Conservation (phyloP, 2,113 vertebrate species). For the Dicentrarchus labrax region DNA sequence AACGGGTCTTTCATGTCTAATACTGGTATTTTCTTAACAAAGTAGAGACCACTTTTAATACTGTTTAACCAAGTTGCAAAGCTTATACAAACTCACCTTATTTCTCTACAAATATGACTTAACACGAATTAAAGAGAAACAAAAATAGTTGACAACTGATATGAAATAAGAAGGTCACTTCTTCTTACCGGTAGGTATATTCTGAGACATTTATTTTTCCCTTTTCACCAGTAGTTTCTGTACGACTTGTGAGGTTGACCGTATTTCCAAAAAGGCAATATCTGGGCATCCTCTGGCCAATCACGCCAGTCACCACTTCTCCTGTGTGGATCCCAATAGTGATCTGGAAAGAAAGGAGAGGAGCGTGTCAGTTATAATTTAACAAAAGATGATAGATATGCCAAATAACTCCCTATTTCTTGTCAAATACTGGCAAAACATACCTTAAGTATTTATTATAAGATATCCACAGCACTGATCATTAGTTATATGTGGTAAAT, state of each 20-base stretch:
- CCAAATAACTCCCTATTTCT: not conserved
- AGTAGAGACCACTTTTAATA: not conserved
- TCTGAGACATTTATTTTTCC: constrained; percentile 98
- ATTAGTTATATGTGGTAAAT: not conserved
- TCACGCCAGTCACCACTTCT: constrained; percentile 98
- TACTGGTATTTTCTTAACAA: not conserved
- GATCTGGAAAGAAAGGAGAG: constrained; percentile 84
- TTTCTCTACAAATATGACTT: not conserved
- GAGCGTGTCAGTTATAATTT: not conserved
- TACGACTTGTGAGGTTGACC: constrained; percentile 98
- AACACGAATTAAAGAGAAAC: not conserved
- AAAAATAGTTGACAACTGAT: not conserved
- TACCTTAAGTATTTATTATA: constrained; percentile 13
- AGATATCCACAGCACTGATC: not conserved
- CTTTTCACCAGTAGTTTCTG: constrained; percentile 97
- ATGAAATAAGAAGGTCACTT: not conserved
- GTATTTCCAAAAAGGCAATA: constrained; percentile 99
- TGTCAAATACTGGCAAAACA: not conserved
- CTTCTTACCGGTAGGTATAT: constrained; percentile 92
- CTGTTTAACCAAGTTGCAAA: not conserved
- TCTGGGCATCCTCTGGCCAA: constrained; percentile 98
- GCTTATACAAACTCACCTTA: not conserved
- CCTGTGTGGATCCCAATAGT: constrained; percentile 99
- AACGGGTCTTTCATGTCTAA: not conserved
- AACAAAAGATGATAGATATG: constrained; percentile 12